phyloP scores from a whole-genome alignment of 2,888 invertebrate species.

The Syrphus vitripennis region DNA sequence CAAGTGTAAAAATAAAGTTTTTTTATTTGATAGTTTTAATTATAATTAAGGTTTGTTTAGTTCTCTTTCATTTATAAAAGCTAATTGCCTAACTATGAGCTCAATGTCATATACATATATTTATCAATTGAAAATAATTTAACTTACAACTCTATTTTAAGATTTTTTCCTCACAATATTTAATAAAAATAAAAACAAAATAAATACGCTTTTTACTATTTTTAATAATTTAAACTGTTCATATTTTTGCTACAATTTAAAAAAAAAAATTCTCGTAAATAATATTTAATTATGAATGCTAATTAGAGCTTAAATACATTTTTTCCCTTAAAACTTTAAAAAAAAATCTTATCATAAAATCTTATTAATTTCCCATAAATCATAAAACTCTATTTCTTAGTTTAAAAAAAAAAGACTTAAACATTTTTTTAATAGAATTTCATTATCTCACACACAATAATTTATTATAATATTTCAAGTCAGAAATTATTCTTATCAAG shows the following conservation, averaged over 20 bases:
- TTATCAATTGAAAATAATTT: not conserved
- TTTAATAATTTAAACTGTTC: slow-evolving; percentile 30
- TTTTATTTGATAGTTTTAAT: too few species aligned
- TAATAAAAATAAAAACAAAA: not conserved
- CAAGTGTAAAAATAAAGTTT: too few species aligned
- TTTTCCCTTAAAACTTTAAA: slow-evolving; percentile 18
- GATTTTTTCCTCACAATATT: not conserved
- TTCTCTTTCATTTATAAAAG: too few species aligned
- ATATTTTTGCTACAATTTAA: slow-evolving; percentile 37
- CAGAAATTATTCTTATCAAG: slow-evolving; percentile 34
- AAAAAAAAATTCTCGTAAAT: slow-evolving; percentile 34
- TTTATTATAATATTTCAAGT: not conserved
- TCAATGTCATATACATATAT: not conserved
- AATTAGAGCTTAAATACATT: slow-evolving; percentile 60
- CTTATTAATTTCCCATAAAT: slow-evolving; percentile 47
- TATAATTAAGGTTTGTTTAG: too few species aligned
- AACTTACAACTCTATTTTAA: slow-evolving; percentile 36
- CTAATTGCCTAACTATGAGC: too few species aligned
- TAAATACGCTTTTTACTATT: slow-evolving; percentile 42
- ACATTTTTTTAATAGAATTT: slow-evolving; percentile 35
- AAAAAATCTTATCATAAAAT: slow-evolving; percentile 5
- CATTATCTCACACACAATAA: slow-evolving; percentile 54
- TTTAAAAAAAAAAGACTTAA: slow-evolving; percentile 60
- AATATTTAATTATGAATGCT: slow-evolving; percentile 53
- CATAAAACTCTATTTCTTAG: slow-evolving; percentile 62